Base-by-base conservation (phyloP, 1,140 invertebrate species). In the Diachasmimorpha longicaudata region DNA sequence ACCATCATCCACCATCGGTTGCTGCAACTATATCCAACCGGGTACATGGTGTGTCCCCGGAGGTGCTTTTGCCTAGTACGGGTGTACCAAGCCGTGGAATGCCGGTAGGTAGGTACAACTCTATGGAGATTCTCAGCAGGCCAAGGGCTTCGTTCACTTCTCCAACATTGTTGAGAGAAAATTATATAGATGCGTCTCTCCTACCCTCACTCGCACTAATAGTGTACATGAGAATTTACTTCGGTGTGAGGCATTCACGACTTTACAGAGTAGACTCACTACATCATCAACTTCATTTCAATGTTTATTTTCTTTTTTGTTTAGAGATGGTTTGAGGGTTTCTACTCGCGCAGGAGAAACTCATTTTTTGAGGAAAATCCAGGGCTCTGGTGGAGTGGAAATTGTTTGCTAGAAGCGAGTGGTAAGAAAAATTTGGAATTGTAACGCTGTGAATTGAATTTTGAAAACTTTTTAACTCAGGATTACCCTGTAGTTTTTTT, bases 1-100 rank as follows among this genome's bases (percentile, higher is more conserved):
- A 70, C 39, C 78, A 70, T 70, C 71, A 74, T 76, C 23, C 1
- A 70, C 63, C 71, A 21, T 66, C 31, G 58, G 58, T 9, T 63
- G 58, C n/a, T 68, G 48, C 39, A 68, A 23, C 25, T 74, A 37
- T 68, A 44, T 48, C 37, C 37, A 44, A 71, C 58, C 23, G 23
- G 58, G 58, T 63, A 25, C 58, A 25, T 63, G 14, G 58, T 63
- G 19, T 63, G 21, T 25, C 19, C 58, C 58, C 58, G 58, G 58
- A 63, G 58, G 58, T 63, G 58, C 58, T 63, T 31, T 63, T 31
- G 23, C 58, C 48, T 55, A 55, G n/a, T 63, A 25, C 19, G 23
- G 58, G 6, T 63, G 58, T 63, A 63, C 11, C 52, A 21, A 19
- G 52, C 58, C 58, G 3, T 63, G 58, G 58, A 63, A 63, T 63